Conservation (phyloP, 2,888 invertebrate species). For the Catocala nupta region DNA sequence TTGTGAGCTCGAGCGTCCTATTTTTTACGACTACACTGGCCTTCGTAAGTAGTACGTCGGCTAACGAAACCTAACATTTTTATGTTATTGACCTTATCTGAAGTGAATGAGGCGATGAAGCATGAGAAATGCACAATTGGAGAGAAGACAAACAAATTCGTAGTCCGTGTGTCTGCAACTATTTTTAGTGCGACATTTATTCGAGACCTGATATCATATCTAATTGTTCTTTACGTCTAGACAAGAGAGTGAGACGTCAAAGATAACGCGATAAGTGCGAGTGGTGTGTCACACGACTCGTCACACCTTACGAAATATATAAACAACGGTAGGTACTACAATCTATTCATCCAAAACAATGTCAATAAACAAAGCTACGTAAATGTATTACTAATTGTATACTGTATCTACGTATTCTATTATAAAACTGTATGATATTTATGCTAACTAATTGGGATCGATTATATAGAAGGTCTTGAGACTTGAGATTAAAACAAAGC, state of each 20-base stretch:
- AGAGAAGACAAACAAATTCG: constrained; percentile 39
- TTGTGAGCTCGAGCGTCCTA: constrained; percentile 25
- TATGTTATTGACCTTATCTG: constrained; percentile 55
- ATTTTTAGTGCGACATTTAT: constrained; percentile 13
- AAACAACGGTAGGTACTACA: constrained; percentile 44
- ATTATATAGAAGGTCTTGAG: no score
- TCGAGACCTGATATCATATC: constrained; percentile 32
- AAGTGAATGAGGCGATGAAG: constrained; percentile 58
- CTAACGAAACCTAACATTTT: constrained; percentile 55
- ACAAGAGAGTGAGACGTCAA: constrained; percentile 13
- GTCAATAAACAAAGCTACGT: constrained; percentile 17
- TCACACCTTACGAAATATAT: constrained; percentile 45
- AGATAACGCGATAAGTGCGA: constrained; percentile 48
- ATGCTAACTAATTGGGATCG: no score
- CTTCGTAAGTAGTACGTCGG: constrained; percentile 43
- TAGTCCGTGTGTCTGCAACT: constrained; percentile 12
- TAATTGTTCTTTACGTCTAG: constrained; percentile 38
- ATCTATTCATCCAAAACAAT: constrained; percentile 46
- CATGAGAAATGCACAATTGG: constrained; percentile 60
- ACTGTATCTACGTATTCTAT: no score
- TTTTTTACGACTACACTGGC: constrained; percentile 54
- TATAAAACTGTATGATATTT: no score
- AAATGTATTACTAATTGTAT: no score
- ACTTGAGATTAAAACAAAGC: no score
- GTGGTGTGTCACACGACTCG: constrained; percentile 41